These are phyloP conservation scores for Acanthurus leucopareius DNA, from an alignment of 2,797 vertebrate species.

Conservation along the genomic window DNA sequence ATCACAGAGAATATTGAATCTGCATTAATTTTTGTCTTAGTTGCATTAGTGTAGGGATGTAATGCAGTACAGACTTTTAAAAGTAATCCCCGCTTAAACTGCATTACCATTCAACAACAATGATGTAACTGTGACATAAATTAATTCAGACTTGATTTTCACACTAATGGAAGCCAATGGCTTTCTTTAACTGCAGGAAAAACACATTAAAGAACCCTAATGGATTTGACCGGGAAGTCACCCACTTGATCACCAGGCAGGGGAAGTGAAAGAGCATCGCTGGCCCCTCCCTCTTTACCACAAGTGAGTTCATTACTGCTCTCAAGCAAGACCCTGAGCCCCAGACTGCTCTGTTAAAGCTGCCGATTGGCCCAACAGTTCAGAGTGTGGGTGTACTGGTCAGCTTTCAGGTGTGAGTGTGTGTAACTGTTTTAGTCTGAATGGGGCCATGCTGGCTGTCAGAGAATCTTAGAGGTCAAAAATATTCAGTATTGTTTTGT, in stretches of 20 bases:
- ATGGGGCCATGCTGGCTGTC: no score
- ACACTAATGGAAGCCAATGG: conserved; percentile 26
- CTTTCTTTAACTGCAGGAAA: conserved; percentile 1
- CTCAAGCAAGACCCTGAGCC: no score
- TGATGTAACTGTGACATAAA: conserved; percentile 17
- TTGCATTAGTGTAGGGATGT: conserved; percentile 7
- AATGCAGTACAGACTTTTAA: conserved; percentile 22
- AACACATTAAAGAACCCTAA: conserved; percentile 21
- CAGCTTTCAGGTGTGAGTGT: background rate
- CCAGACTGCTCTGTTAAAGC: no score
- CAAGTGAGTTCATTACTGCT: background rate
- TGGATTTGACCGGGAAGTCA: conserved; percentile 15
- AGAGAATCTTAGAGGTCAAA: no score
- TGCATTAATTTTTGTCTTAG: background rate
- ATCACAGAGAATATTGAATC: conserved; percentile 10
- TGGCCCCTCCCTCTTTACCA: conserved; percentile 8
- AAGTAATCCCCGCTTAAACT: conserved; percentile 1
- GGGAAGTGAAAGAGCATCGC: background rate
- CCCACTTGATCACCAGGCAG: background rate
- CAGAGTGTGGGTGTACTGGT: background rate
- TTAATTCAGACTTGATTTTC: conserved; percentile 30
- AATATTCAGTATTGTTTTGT: no score
- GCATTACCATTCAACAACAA: conserved; percentile 1
- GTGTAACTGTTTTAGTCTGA: background rate
- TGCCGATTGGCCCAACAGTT: no score